Evolutionary conservation across 2,797 vertebrate genomes (phyloP), one percentile per base, ranked within the genome.

Genomic region (Hybognathus amarus): DNA sequence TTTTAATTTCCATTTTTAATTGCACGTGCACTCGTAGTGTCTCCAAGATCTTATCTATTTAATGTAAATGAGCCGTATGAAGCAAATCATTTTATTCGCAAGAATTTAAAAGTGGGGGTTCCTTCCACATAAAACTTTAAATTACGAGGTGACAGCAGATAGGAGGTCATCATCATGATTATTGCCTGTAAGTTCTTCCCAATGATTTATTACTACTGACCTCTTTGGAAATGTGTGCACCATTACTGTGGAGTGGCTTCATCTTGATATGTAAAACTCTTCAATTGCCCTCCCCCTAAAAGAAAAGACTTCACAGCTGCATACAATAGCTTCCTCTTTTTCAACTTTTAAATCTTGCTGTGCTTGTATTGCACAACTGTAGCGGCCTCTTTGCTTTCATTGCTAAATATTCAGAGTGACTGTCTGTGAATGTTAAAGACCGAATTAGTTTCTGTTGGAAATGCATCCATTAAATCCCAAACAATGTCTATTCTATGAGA

Each of bases 251-350:
- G 47, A 80, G 33, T 67, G 47, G 63, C 42, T 64, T 90, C 92
- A 93, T 92, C 91, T 92, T 92, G 87, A 93, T 95, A 95, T 95
- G 94, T 94, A 95, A 95, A 95, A 90, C 87, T 73, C 85, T 27
- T 70, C 80, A 69, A 86, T 85, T 85, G 78, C 73, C 17, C 6
- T 56, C 50, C 77, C 67, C 45, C 85, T 87, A 87, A 87, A 87
- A 89, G 90, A 88, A 80, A 82, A 80, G 59, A 36, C 24, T 67
- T 61, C 88, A 90, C 95, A 95, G 93, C 94, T 95, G 94, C 90
- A 89, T 33, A 33, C 30, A 33, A 33, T 11, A 54, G 87, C 93
- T 95, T 95, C 95, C 95, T 94, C 94, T 95, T 95, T 94, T 92
- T 85, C 64, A 84, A 68, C 87, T 86, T 85, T 54, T 59, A 79